phyloP scores from a whole-genome alignment of 2,797 vertebrate species.

The Myoxocephalus aenaeus region DNA sequence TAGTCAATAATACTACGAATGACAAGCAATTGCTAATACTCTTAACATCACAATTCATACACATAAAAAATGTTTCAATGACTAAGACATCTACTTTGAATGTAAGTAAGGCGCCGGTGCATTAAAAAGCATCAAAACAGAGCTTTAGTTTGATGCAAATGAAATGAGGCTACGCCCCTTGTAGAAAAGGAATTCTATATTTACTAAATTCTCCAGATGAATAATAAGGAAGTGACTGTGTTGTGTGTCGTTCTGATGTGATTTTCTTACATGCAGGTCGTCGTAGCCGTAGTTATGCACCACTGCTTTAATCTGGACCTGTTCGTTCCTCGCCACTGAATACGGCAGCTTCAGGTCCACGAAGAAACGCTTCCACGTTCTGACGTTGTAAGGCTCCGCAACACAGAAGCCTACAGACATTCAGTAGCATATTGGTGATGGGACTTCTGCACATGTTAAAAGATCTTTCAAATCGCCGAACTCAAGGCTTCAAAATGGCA shows the following conservation, averaged over 20 bases:
- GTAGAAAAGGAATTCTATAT: background rate
- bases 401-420: constrained; percentile 83
- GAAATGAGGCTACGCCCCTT: background rate
- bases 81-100: no score
- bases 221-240: background rate
- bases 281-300: constrained; percentile 78
- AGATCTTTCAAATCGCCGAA: background rate
- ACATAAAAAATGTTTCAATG: no score
- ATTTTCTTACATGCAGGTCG: constrained; percentile 67
- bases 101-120: no score
- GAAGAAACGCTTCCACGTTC: constrained; percentile 77
- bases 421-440: background rate
- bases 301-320: constrained; percentile 84
- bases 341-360: constrained; percentile 84
- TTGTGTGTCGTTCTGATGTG: background rate
- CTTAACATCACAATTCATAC: no score
- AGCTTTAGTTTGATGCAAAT: background rate
- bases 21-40: no score
- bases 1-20: no score
- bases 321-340: constrained; percentile 84
- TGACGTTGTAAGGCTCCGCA: constrained; percentile 81
- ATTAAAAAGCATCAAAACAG: background rate
- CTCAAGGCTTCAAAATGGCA: no score
- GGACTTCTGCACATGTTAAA: background rate
- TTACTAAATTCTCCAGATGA: background rate